phyloP scores from a whole-genome alignment of 2,888 invertebrate genomes.

The Nemapogon koenigi region DNA sequence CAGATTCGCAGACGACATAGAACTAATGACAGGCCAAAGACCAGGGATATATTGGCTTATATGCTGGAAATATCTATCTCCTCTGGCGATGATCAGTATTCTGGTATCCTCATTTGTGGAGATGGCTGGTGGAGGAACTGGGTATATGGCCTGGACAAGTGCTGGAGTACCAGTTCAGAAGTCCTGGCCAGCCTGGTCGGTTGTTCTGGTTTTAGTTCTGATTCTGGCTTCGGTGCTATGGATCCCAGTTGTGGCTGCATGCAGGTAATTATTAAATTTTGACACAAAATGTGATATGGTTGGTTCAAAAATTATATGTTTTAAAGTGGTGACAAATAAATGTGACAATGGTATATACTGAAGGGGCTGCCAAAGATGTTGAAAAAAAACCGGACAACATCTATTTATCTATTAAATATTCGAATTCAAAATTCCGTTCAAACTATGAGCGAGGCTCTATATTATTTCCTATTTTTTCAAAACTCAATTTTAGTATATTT shows the following conservation, averaged over 20 bases:
- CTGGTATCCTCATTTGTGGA: slow-evolving; percentile 84
- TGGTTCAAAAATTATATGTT: too few species aligned
- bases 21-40: slow-evolving; percentile 91
- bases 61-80: slow-evolving; percentile 95
- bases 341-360: too few species aligned
- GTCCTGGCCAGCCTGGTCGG: slow-evolving; percentile 89
- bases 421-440: too few species aligned
- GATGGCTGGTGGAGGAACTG: slow-evolving; percentile 79
- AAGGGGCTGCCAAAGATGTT: too few species aligned
- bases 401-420: too few species aligned
- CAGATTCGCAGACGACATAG: slow-evolving; percentile 93
- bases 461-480: too few species aligned
- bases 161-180: slow-evolving; percentile 75
- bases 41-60: slow-evolving; percentile 91
- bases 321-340: too few species aligned
- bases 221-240: slow-evolving; percentile 84
- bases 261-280: slow-evolving; percentile 73
- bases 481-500: too few species aligned
- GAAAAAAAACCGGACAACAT: too few species aligned
- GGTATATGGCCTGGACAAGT: slow-evolving; percentile 81
- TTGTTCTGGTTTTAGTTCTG: slow-evolving; percentile 74
- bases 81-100: slow-evolving; percentile 87
- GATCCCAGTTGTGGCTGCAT: slow-evolving; percentile 85
- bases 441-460: too few species aligned
- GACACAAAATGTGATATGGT: too few species aligned